Percentiles rank a stretch among this genome's conserved stretches.
These are phyloP conservation scores for Catocala sponsa DNA, from an alignment of 2,888 invertebrate genomes.

Conservation along the genomic window DNA sequence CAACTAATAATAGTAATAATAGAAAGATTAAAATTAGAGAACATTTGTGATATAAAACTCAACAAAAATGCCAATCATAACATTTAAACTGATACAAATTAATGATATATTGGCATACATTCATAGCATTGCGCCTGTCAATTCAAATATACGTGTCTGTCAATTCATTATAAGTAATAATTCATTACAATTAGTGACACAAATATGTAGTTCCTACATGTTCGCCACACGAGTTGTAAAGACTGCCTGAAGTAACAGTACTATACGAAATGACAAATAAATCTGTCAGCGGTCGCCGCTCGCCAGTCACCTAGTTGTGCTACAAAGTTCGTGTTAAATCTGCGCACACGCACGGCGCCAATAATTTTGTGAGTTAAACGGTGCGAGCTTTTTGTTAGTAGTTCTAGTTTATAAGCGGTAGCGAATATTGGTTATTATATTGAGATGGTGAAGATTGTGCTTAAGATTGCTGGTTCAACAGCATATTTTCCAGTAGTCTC, in stretches of 20 bases:
- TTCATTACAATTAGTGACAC: not conserved
- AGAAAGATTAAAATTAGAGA: too few relatives aligned
- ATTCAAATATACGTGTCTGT: not conserved
- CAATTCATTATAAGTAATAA: constrained; percentile 3
- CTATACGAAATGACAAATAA: constrained; percentile 35
- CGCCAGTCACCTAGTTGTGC: constrained; percentile 15
- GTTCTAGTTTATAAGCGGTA: constrained; percentile 13
- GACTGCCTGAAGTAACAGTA: constrained; percentile 33
- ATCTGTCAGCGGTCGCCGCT: constrained; percentile 38
- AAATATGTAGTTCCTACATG: constrained; percentile 4
- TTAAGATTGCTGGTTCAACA: too few relatives aligned
- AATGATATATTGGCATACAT: not conserved
- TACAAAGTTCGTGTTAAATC: constrained; percentile 26
- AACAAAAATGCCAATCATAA: too few relatives aligned
- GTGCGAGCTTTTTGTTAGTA: constrained; percentile 37
- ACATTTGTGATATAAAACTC: too few relatives aligned
- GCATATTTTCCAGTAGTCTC: too few relatives aligned
- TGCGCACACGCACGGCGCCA: constrained; percentile 37
- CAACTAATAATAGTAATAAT: too few relatives aligned
- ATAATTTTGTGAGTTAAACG: constrained; percentile 45
- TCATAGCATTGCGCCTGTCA: not conserved
- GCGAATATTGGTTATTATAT: not conserved
- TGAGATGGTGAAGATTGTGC: too few relatives aligned
- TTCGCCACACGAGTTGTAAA: constrained; percentile 6
- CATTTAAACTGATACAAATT: too few relatives aligned